Base-by-base conservation (phyloP, 2,888 invertebrate genomes). In the Balanococcus diminutus region DNA sequence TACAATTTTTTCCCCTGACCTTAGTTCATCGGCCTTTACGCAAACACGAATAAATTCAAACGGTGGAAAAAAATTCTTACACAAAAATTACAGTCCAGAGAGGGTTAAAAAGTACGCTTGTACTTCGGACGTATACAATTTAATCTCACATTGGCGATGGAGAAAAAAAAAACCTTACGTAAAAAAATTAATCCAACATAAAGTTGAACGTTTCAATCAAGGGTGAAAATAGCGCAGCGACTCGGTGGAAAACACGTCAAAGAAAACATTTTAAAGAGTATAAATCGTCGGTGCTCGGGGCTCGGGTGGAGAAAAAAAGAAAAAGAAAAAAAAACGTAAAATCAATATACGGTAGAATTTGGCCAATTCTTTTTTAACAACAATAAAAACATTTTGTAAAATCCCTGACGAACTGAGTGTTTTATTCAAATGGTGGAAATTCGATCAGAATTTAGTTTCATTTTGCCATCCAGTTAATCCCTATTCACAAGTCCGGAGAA, bases 401-500 rank as follows among this genome's bases (percentile, higher is more conserved):
- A 75, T 75, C 75, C 75, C 75, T 19, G 32, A 75, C 75, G 75
- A 32, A 75, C n/a, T n/a, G 67, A 67, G 67, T 32, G 75, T 75
- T 75, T 75, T 75, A 75, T 75, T 75, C 75, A 75, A 75, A 75
- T 75, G 75, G 32, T n/a, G n/a, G 32, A 75, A 75, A 75, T 32
- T 75, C 75, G 75, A 75, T 75, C 75, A 75, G 75, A 75, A 75
- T 75, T 75, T 75, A 6, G 75, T 75, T 32, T 32, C n/a, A 75
- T 75, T 75, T 75, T 19, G 75, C 75, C 32, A 2, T 19, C 9
- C 31, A 32, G 75, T 32, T 75, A 75, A 75, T 75, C 75, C 75
- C 75, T 75, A 75, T 32, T 75, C 75, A n/a, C 75, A 32, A 32
- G 75, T 75, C 75, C 75, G 32, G 16, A 67, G 14, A 67, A 75